These are phyloP conservation scores for Tretioscincus oriximinensis DNA, from an alignment of 2,113 vertebrate species.

Conservation along the genomic window DNA sequence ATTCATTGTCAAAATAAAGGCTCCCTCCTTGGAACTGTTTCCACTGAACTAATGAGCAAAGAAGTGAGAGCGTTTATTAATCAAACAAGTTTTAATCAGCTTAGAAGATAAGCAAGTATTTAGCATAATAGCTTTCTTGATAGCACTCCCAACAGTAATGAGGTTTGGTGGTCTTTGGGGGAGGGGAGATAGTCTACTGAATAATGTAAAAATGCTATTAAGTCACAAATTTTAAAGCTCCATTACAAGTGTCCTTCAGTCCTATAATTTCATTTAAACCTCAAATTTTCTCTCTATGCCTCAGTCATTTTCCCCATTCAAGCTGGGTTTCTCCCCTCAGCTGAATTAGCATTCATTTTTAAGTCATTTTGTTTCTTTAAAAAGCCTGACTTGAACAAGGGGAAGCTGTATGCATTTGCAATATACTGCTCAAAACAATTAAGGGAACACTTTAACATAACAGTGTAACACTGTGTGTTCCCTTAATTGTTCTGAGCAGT, in stretches of 20 bases:
- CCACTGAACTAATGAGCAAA: conserved; percentile 7
- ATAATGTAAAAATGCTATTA: neutral
- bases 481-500: no score
- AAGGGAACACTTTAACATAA: no score
- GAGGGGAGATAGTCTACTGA: conserved; percentile 10
- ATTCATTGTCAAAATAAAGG: conserved; percentile 28
- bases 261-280: conserved; percentile 7
- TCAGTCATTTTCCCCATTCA: neutral
- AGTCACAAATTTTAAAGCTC: conserved; percentile 6
- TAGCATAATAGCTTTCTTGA: conserved; percentile 14
- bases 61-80: conserved; percentile 25
- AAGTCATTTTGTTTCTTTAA: neutral
- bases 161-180: neutral
- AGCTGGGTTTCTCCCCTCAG: neutral
- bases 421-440: no score
- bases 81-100: conserved; percentile 28
- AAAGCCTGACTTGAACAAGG: neutral
- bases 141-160: neutral
- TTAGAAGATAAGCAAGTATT: conserved; percentile 25
- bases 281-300: neutral
- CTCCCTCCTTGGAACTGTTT: conserved; percentile 3
- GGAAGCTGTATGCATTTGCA: conserved; percentile 12
- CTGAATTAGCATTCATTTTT: neutral
- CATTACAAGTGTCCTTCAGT: conserved; percentile 13
- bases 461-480: no score